Percentiles rank a stretch among this genome's conserved stretches.
Evolutionary conservation across 2,797 vertebrate species (phyloP).

Genomic region (Gouania willdenowi): DNA sequence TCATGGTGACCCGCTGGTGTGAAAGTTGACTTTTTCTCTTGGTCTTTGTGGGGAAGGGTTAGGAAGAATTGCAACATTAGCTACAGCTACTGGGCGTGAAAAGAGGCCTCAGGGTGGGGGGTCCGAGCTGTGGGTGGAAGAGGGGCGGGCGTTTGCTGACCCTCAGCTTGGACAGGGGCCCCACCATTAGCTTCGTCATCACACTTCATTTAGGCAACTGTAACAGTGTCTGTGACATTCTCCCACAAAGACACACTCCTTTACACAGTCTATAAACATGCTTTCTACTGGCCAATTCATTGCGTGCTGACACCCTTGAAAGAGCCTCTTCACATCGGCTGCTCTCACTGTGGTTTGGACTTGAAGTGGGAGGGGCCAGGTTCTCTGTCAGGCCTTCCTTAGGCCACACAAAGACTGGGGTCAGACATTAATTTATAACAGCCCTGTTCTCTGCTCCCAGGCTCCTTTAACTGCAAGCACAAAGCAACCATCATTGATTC

Average conservation of each 20-base stretch:
- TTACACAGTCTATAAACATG: slow-evolving; percentile 94
- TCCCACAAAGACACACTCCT: slow-evolving; percentile 89
- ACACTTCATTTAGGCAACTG: slow-evolving; percentile 87
- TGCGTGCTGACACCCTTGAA: slow-evolving; percentile 76
- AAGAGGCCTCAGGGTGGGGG: slow-evolving; percentile 84
- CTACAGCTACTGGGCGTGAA: slow-evolving; percentile 87
- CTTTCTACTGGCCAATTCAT: slow-evolving; percentile 83
- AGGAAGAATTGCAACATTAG: slow-evolving; percentile 87
- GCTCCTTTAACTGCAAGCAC: slow-evolving; percentile 57
- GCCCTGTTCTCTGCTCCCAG: slow-evolving; percentile 68
- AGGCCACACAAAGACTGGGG: slow-evolving; percentile 75
- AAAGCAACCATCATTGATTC: slow-evolving; percentile 39
- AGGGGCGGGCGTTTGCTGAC: slow-evolving; percentile 29
- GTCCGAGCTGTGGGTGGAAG: slow-evolving; percentile 67
- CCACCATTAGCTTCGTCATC: slow-evolving; percentile 84
- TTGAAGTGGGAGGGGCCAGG: slow-evolving; percentile 16
- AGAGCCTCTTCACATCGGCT: slow-evolving; percentile 65
- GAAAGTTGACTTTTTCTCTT: slow-evolving; percentile 85
- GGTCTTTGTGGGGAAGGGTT: slow-evolving; percentile 63
- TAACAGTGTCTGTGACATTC: slow-evolving; percentile 87
- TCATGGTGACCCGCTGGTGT: slow-evolving; percentile 81
- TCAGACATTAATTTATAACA: slow-evolving; percentile 81
- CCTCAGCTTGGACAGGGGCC: slow-evolving; percentile 65
- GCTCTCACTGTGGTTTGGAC: slow-evolving; percentile 64
- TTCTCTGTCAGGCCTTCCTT: slow-evolving; percentile 58